These are phyloP conservation scores for Turnix velox DNA, from an alignment of 2,113 vertebrate genomes.

Conservation along the genomic window DNA sequence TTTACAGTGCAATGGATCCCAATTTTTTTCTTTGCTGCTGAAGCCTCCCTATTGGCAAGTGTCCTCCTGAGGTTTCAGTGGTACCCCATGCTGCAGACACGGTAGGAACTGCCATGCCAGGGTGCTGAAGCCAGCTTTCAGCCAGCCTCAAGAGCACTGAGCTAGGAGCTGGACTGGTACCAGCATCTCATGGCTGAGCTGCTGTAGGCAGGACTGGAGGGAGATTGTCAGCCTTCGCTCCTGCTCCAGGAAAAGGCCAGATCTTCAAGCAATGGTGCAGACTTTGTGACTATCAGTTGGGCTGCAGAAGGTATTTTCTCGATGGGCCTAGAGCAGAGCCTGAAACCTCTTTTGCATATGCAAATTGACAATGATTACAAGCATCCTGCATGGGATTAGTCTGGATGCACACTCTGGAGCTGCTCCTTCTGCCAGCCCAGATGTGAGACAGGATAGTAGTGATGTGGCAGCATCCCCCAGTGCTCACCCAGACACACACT, in stretches of 20 bases:
- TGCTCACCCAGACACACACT: fast-evolving
- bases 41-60: fast-evolving
- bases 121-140: not conserved
- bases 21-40: not conserved
- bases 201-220: fast-evolving
- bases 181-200: not conserved
- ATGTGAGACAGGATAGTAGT: not conserved
- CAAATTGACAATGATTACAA: not conserved
- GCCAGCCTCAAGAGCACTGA: not conserved
- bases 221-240: too few relatives aligned
- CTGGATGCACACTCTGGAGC: not conserved
- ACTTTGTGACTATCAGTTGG: fast-evolving
- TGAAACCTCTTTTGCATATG: not conserved
- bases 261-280: not conserved
- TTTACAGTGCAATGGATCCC: not conserved
- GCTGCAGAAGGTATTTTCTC: not conserved
- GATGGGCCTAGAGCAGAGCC: not conserved
- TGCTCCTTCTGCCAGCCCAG: not conserved
- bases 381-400: fast-evolving
- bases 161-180: not conserved
- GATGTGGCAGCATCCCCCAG: not conserved
- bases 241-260: not conserved
- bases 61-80: not conserved
- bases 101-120: not conserved
- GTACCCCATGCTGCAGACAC: not conserved